Base-by-base conservation (phyloP, 2,113 vertebrate species). In the Pantherophis guttatus region DNA sequence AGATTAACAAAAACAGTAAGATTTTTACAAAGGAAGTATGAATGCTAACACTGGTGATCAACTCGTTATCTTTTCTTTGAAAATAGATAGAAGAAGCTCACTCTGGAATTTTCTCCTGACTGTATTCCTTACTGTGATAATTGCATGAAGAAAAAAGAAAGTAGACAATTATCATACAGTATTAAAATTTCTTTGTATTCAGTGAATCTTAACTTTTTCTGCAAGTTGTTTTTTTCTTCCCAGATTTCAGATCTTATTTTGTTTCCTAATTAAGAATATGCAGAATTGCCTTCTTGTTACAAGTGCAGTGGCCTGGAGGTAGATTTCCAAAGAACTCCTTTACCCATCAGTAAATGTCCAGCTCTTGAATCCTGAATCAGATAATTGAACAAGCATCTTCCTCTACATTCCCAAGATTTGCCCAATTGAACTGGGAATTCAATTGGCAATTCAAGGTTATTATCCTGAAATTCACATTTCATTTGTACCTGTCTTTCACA, bases 41-140 rank as follows among this genome's bases (percentile, higher is more conserved):
- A 24, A n/a, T 87, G 93, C n/a, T 81, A 81, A 53, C 91, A 92
- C 86, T 70, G 8, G 3, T 44, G 53, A 59, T 39, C 55, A 92
- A 57, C 17, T 88, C 2, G 39, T 90, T 94, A 90, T 58, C 53
- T 52, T 50, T 33, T 87, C n/a, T 94, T 94, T 95, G 92, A 50
- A 92, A 88, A 93, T 94, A n/a, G 54, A 8, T 93, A 26, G 93
- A 95, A 95, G 95, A 96, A 95, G 95, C 89, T 92, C 33, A 89
- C 5, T 85, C 95, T 93, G 95, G 5, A 15, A 29, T 15, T 65
- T 87, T 92, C 26, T 92, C 13, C 26, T 19, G 29, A n/a, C 1
- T 6, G 44, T 85, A 21, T 55, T 3, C 52, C 90, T 85, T 26
- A 39, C 10, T n/a, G 48, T 33, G 21, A 58, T 57, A 65, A 87